These are phyloP conservation scores for Ophiothrix spiculata DNA, from an alignment of 35 echinoderm and acorn worm species.

Conservation along the genomic window DNA sequence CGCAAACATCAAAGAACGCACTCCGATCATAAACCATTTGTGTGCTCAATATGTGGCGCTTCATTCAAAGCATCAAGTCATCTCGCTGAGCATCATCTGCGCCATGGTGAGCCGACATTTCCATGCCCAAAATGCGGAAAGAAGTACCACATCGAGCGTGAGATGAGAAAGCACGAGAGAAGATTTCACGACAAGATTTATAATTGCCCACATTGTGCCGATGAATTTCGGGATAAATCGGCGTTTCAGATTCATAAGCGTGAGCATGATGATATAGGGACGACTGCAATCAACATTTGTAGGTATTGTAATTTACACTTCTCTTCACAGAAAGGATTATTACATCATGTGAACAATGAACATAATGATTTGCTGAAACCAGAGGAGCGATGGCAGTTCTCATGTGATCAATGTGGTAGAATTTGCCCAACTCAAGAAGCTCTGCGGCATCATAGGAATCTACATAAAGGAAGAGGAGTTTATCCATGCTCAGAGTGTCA, in stretches of 20 bases:
- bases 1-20: neutral
- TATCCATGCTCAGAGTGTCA: neutral
- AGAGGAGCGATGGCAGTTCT: neutral
- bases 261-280: neutral
- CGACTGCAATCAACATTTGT: neutral
- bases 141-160: neutral
- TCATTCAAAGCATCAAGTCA: conserved; percentile 1
- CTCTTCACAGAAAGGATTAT: neutral
- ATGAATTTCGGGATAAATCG: neutral
- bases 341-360: neutral
- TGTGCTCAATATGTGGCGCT: neutral
- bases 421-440: neutral
- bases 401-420: neutral
- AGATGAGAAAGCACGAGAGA: neutral
- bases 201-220: neutral
- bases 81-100: neutral
- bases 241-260: neutral
- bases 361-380: neutral
- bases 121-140: neutral
- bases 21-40: neutral
- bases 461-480: neutral
- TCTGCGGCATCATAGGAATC: neutral
- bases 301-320: neutral
- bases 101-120: neutral
- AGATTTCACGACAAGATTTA: neutral